Base-by-base conservation (phyloP, 2,888 invertebrate species). In the Exephanes ischioxanthus region DNA sequence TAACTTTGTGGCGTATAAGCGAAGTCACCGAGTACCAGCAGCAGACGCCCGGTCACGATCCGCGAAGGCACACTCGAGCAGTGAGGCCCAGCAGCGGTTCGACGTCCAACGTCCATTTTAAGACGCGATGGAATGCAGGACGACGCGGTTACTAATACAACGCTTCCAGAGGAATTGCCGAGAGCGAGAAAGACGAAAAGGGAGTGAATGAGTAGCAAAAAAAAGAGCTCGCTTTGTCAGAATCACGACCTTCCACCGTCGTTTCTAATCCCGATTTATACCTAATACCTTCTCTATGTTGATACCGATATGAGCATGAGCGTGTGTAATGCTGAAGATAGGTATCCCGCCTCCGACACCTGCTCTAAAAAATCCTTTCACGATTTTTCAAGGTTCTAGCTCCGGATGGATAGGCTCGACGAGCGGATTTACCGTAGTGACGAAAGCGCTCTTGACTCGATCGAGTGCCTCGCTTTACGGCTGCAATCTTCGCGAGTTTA, bases 81-180 rank as follows among this genome's bases (percentile, higher is more conserved):
- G 3, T 3, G 45, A 48, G 48, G 72, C 73, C 63, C 45, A 66
- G 58, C 81, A 58, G 72, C 67, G 82, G 67, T 67, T 67, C 87
- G 86, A 70, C 66, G 83, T 84, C 76, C 84, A 85, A 81, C 85
- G 86, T 87, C 86, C 88, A 85, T 88, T 88, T 85, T 66, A 78
- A 87, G 79, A 87, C 84, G 79, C 86, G 72, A 73, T 67, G 87
- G 87, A 85, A 85, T 85, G 84, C 85, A 83, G 78, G 71, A 70
- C 80, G 77, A 53, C 73, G 80, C 83, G 82, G 30, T 63, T 76
- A 3, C 22, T 77, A 66, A 71, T 79, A 63, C 37, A 79, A 58
- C 22, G 19, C 11, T 58, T 41, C 26, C 61, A 51, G 33, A 41
- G 45, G 75, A 79, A 71, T 79, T 22, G n/a, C 22, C 48, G 61